These are phyloP conservation scores for Rhinolophus ferrumequinum DNA, from an alignment of 2,113 vertebrate genomes.

Conservation along the genomic window DNA sequence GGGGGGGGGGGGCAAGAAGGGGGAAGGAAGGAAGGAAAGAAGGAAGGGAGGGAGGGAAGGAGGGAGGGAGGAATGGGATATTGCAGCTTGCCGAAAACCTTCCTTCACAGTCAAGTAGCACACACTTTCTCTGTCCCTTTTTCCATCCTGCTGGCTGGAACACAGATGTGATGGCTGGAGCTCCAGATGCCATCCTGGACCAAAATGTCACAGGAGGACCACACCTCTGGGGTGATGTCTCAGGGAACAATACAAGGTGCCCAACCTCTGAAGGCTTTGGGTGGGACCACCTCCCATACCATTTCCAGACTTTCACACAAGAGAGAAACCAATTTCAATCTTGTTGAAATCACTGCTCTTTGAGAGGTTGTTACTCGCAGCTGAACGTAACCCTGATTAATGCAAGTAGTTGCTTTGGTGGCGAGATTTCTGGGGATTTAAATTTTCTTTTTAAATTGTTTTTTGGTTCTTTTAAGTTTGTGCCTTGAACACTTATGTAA, in stretches of 20 bases:
- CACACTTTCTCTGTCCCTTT: background rate
- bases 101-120: background rate
- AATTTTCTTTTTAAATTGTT: background rate
- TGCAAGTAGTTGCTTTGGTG: background rate
- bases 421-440: background rate
- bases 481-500: background rate
- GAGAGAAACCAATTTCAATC: background rate
- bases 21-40: background rate
- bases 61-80: no score
- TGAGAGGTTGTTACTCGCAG: background rate
- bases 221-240: background rate
- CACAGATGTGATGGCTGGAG: background rate
- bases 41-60: background rate
- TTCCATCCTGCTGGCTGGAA: background rate
- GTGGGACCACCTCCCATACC: background rate
- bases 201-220: background rate
- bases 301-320: background rate
- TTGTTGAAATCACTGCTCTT: background rate
- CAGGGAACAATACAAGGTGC: background rate
- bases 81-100: background rate
- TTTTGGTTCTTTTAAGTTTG: background rate
- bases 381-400: background rate
- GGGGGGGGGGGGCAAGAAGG: no score
- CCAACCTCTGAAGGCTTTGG: background rate
- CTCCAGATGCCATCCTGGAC: background rate